These are phyloP conservation scores for Drosophila longiperda DNA, from an alignment of 2,888 invertebrate genomes.

Conservation along the genomic window DNA sequence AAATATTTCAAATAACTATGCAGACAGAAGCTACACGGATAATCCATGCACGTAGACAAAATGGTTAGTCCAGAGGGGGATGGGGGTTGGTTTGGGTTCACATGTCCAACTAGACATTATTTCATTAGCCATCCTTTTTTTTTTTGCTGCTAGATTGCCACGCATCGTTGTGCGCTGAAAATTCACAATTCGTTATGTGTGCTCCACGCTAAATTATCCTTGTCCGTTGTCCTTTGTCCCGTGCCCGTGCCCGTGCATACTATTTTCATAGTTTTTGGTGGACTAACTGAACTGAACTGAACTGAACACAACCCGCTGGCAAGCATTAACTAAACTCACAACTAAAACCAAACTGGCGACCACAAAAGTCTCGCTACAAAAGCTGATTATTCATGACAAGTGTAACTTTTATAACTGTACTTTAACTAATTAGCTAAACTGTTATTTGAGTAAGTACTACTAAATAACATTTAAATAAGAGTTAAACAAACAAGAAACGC, in stretches of 20 bases:
- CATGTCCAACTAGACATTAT: conserved; percentile 36
- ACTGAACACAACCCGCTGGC: not conserved
- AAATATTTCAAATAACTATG: conserved; percentile 30
- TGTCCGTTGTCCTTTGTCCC: conserved; percentile 25
- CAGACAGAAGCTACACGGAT: conserved; percentile 7
- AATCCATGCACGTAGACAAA: not conserved
- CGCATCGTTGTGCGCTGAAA: conserved; percentile 18
- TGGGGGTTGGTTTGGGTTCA: not conserved
- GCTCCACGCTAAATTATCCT: conserved; percentile 51
- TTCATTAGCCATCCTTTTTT: conserved; percentile 35
- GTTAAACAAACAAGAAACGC: too few species aligned
- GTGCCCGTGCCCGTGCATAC: conserved; percentile 3
- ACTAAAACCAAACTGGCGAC: conserved; percentile 7
- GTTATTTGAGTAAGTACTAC: too few species aligned
- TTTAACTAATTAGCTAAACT: not conserved
- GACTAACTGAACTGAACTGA: conserved; percentile 11
- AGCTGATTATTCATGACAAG: not conserved
- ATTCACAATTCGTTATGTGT: conserved; percentile 26
- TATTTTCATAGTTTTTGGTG: conserved; percentile 4
- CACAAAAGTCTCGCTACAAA: conserved; percentile 6
- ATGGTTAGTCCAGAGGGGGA: not conserved
- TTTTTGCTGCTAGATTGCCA: conserved; percentile 3
- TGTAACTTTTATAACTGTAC: not conserved
- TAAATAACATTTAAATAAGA: too few species aligned
- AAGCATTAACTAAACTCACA: not conserved